Base-by-base conservation (phyloP, 2,113 vertebrate genomes). In the Lepidothrix coronata region DNA sequence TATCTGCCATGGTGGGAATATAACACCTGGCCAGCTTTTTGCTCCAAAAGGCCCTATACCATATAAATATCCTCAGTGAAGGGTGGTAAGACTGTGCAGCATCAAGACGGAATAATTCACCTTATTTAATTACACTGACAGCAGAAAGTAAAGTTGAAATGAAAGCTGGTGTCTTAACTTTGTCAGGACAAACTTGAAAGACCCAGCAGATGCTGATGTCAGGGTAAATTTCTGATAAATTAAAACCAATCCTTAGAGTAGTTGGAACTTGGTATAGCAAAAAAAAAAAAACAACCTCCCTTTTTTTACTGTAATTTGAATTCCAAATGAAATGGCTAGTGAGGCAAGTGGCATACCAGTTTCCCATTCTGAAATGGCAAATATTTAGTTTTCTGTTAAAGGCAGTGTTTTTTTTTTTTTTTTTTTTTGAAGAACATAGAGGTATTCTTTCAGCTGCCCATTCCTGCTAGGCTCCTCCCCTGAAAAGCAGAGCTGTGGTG, bases 261-360 rank as follows among this genome's bases (percentile, higher is more conserved):
- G 54, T 0, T 14, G 48, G 9, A 91, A n/a, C 11, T 72, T 65
- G 15, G 17, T 85, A 68, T 79, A 79, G 19, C 44, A 86, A 11
- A 21, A 8, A 39, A 31, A 11, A 23, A 9, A 39, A 28, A 11
- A 39, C 1, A 0, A 1, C 6, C 3, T 39, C 10, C 5, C 31
- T 73, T 65, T 78, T 61, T 55, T 31, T 11, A 37, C 37, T 31
- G 35, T 54, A 2, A 43, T 68, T 91, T 74, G 20, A 79, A 78
- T 87, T 91, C 70, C 62, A 92, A 71, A 72, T 81, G 8, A 77
- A 87, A 20, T 12, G 6, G 16, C 46, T 63, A 48, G 11, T 39
- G 39, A 79, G 49, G 19, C 33, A 58, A 88, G 65, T 43, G 48
- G 11, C 30, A 63, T 39, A 48, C 18, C 17, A 28, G 22, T 44